phyloP scores from a whole-genome alignment of 2,797 vertebrate species.

The Artibeus lituratus region DNA sequence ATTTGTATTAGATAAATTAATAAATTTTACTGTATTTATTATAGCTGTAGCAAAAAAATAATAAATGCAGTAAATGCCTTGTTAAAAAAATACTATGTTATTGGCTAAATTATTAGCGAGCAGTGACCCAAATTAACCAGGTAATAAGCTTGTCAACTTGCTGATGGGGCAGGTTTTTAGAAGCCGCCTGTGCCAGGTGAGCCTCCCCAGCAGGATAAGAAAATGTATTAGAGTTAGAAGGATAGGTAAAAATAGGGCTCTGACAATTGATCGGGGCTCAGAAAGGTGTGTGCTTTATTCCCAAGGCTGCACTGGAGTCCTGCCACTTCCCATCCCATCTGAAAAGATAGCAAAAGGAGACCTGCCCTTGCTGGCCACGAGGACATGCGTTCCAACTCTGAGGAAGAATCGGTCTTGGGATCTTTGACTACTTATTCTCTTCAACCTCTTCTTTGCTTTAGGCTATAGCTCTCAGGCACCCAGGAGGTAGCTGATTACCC shows the following conservation, averaged over 20 bases:
- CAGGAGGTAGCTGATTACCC: background rate
- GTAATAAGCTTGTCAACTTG: constrained; percentile 80
- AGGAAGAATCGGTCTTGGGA: background rate
- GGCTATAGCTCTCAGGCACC: background rate
- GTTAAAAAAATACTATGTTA: constrained; percentile 80
- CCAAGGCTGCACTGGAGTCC: background rate
- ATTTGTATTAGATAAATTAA: constrained; percentile 80
- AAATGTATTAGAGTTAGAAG: constrained; percentile 35
- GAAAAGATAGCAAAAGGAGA: background rate
- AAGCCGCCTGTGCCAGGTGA: constrained; percentile 68
- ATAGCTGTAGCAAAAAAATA: constrained; percentile 79
- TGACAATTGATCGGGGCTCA: background rate
- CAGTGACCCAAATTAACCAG: constrained; percentile 83
- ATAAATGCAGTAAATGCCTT: constrained; percentile 81
- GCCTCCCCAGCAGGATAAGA: constrained; percentile 38
- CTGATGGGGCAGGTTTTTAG: constrained; percentile 79
- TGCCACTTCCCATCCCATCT: background rate
- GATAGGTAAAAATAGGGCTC: background rate
- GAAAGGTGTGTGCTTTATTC: background rate
- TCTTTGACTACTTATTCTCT: background rate
- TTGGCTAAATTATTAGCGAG: constrained; percentile 83
- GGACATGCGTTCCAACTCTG: background rate
- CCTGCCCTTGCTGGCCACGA: background rate
- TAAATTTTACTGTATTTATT: constrained; percentile 81
- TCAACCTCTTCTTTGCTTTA: background rate